These are phyloP conservation scores for Acestrorhynchus altus DNA, from an alignment of 2,797 vertebrate genomes.

Conservation along the genomic window DNA sequence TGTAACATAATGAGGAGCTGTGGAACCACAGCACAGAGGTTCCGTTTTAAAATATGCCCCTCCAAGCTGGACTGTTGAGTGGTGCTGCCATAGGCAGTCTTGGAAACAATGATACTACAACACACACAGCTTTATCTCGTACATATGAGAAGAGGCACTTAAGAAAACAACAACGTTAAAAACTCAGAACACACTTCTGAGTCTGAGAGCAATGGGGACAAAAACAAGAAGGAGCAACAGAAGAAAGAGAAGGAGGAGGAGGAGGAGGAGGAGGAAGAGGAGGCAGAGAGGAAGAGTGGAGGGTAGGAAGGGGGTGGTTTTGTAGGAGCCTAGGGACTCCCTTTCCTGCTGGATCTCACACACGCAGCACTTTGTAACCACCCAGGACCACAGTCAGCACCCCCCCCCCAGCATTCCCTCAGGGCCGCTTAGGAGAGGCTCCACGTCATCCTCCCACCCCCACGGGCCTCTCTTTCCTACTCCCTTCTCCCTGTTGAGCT, in stretches of 20 bases:
- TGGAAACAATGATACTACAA: background rate
- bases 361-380: slow-evolving; percentile 81
- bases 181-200: slow-evolving; percentile 24
- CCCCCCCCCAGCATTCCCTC: slow-evolving; percentile 67
- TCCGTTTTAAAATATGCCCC: background rate
- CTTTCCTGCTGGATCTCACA: slow-evolving; percentile 82
- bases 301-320: slow-evolving; percentile 33
- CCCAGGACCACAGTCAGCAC: slow-evolving; percentile 83
- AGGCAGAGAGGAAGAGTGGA: slow-evolving; percentile 26
- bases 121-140: background rate
- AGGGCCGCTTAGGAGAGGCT: slow-evolving; percentile 68
- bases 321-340: slow-evolving; percentile 69
- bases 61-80: background rate
- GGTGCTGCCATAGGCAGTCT: background rate
- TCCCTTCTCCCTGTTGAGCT: slow-evolving; percentile 60
- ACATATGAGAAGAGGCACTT: background rate
- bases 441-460: slow-evolving; percentile 58
- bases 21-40: background rate
- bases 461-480: slow-evolving; percentile 72
- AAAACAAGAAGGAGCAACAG: slow-evolving; percentile 39
- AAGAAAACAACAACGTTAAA: slow-evolving; percentile 26
- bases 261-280: slow-evolving; percentile 23
- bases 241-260: slow-evolving; percentile 30
- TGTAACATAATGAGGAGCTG: background rate
- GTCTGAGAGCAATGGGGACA: slow-evolving; percentile 36